A percentile compares a stretch with the other conserved stretches of the same genome.
Conservation (phyloP, 2,113 vertebrate species). For the Anarrhichthys ocellatus region DNA sequence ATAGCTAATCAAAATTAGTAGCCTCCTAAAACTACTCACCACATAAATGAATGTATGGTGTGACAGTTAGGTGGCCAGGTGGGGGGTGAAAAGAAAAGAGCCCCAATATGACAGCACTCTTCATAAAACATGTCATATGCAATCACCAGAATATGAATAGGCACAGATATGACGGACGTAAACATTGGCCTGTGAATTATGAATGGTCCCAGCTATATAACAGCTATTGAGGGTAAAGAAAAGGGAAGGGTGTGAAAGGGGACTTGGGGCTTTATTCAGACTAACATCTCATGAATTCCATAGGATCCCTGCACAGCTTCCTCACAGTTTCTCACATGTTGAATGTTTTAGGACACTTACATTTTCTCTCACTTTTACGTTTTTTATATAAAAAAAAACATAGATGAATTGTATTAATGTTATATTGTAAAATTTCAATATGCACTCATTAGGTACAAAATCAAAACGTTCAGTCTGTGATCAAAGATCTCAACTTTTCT, state of each 20-base stretch:
- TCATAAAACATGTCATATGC: slow-evolving; percentile 58
- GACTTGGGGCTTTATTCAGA: slow-evolving; percentile 45
- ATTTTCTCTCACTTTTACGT: background rate
- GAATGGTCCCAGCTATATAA: slow-evolving; percentile 25
- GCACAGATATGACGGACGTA: slow-evolving; percentile 57
- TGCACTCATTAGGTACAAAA: background rate
- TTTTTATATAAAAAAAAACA: background rate
- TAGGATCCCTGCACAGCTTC: background rate
- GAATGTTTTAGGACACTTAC: background rate
- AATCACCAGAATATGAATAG: slow-evolving; percentile 37
- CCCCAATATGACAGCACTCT: slow-evolving; percentile 33
- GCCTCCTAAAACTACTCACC: background rate
- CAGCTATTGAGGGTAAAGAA: slow-evolving; percentile 23
- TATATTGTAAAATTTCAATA: background rate
- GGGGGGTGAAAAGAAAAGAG: slow-evolving; percentile 6
- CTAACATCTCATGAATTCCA: background rate
- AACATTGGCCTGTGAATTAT: slow-evolving; percentile 71
- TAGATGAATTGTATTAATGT: background rate
- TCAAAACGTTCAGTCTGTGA: background rate
- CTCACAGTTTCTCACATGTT: background rate
- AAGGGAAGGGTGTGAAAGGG: slow-evolving; percentile 46
- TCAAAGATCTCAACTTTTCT: background rate
- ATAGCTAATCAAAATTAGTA: background rate
- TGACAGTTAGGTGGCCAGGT: slow-evolving; percentile 37
- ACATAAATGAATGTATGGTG: background rate